These are phyloP conservation scores for Hoplostethus mediterraneus DNA, from an alignment of 2,797 vertebrate species.

Conservation along the genomic window DNA sequence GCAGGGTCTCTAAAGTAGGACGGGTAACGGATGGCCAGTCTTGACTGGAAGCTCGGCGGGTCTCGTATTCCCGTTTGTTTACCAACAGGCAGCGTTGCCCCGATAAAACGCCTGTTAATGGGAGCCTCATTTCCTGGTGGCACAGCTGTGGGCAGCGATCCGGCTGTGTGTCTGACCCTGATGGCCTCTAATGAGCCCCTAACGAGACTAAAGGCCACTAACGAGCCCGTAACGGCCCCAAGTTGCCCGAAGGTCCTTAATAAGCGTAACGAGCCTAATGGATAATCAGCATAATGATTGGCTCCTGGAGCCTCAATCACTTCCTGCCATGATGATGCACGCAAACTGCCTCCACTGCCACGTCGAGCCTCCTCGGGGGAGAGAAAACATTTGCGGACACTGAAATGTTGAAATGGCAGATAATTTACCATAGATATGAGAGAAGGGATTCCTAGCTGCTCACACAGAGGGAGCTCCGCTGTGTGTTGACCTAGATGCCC, in stretches of 20 bases:
- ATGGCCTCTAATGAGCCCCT: conserved; percentile 56
- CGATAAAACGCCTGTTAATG: conserved; percentile 18
- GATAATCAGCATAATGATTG: conserved; percentile 49
- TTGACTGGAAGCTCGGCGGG: background rate
- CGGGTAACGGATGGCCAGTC: background rate
- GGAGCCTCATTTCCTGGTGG: conserved; percentile 51
- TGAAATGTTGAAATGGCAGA: background rate
- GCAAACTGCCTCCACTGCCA: background rate
- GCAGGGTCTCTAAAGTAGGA: background rate
- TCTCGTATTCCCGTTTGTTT: conserved; percentile 15
- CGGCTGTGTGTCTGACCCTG: conserved; percentile 46
- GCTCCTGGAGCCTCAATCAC: conserved; percentile 27
- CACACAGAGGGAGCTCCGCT: background rate
- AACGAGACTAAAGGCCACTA: conserved; percentile 57
- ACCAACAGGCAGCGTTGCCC: background rate
- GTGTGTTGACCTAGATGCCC: background rate
- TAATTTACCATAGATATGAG: background rate
- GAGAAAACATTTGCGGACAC: background rate
- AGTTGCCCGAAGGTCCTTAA: conserved; percentile 42
- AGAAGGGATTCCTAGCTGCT: background rate
- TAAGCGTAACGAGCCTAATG: conserved; percentile 41
- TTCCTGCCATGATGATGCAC: conserved; percentile 31
- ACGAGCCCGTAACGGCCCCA: conserved; percentile 33
- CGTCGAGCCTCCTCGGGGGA: no score
- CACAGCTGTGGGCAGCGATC: conserved; percentile 27